Conservation (phyloP, 1,140 invertebrate genomes). For the Sminthurides bifidus region DNA sequence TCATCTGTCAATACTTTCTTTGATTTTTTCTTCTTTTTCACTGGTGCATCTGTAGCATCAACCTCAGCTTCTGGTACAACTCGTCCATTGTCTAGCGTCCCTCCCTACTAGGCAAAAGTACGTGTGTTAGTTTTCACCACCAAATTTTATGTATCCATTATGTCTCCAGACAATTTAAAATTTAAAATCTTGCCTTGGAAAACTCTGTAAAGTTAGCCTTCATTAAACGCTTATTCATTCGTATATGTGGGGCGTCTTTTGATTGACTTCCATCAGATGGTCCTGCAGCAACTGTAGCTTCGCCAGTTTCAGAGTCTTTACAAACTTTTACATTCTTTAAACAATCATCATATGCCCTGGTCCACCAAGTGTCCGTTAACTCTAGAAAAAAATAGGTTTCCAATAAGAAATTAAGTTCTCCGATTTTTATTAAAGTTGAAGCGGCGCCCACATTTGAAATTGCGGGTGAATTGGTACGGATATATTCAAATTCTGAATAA, state of each 20-base stretch:
- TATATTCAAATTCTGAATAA: not conserved
- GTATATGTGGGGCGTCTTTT: conserved; percentile 9
- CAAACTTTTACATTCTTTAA: conserved; percentile 20
- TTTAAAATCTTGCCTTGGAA: conserved; percentile 22
- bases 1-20: conserved; percentile 22
- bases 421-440: too few relatives aligned
- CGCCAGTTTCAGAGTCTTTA: not conserved
- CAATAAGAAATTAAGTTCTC: too few relatives aligned
- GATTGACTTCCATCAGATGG: not conserved
- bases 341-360: conserved; percentile 20
- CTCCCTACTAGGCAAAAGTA: conserved; percentile 16
- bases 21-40: not conserved
- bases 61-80: conserved; percentile 3
- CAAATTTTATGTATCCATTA: not conserved
- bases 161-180: not conserved
- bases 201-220: conserved; percentile 28
- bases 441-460: too few relatives aligned
- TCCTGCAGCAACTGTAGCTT: not conserved
- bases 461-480: too few relatives aligned
- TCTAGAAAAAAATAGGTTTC: conserved; percentile 13
- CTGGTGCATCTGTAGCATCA: not conserved
- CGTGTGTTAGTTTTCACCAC: conserved; percentile 2
- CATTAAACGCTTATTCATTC: conserved; percentile 24
- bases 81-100: conserved; percentile 22
- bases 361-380: conserved; percentile 30